These are phyloP conservation scores for Passer domesticus DNA, from an alignment of 2,113 vertebrate species.

Conservation along the genomic window DNA sequence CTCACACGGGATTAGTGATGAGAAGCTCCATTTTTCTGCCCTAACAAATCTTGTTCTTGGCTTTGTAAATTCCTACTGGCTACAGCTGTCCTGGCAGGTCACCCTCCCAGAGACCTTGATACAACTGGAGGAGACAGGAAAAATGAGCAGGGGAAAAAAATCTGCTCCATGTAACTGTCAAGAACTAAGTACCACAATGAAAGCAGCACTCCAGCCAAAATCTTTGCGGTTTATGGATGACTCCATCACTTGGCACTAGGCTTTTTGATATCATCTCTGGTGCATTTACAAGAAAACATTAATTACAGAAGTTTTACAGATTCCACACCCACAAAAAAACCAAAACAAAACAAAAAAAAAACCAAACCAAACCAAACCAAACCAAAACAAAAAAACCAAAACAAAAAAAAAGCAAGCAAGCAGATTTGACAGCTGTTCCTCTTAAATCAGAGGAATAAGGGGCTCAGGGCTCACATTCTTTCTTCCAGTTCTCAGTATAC, in stretches of 20 bases:
- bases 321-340: neutral
- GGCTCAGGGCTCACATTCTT: neutral
- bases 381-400: neutral
- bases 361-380: too few relatives aligned
- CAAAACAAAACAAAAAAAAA: too few relatives aligned
- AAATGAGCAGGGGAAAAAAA: neutral
- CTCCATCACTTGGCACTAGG: neutral
- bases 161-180: neutral
- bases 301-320: neutral
- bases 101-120: neutral
- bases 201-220: neutral
- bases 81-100: constrained; percentile 49
- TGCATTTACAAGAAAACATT: neutral
- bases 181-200: neutral
- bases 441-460: neutral
- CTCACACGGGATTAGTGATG: neutral
- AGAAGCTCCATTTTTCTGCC: neutral
- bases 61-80: neutral
- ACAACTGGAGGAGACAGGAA: neutral
- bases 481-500: neutral
- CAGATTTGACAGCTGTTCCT: neutral
- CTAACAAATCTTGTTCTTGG: neutral
- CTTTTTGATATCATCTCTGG: neutral
- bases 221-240: neutral
- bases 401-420: neutral